phyloP scores from a whole-genome alignment of 2,888 invertebrate genomes.

The Conus canariensis region DNA sequence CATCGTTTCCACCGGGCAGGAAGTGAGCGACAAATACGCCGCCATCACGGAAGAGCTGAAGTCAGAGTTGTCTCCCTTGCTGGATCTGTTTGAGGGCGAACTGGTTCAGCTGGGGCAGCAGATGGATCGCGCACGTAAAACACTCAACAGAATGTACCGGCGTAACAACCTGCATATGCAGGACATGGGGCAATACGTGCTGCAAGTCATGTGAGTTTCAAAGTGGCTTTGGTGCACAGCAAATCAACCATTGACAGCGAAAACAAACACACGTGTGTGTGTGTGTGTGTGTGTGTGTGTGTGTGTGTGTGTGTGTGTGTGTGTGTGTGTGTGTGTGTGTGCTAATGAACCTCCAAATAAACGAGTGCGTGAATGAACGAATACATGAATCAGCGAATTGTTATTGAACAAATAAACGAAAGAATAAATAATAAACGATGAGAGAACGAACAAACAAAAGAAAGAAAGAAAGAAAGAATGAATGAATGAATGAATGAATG shows the following conservation, averaged over 20 bases:
- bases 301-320: neutral
- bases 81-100: constrained; percentile 50
- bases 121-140: constrained; percentile 50
- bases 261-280: neutral
- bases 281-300: constrained; percentile 11
- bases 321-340: constrained; percentile 13
- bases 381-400: too few species aligned
- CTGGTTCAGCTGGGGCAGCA: constrained; percentile 47
- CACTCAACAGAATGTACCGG: constrained; percentile 59
- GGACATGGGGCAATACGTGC: constrained; percentile 56
- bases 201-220: neutral
- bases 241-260: neutral
- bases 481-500: neutral
- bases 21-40: constrained; percentile 54
- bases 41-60: constrained; percentile 55
- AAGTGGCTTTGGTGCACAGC: too few species aligned
- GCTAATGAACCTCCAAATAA: neutral
- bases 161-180: constrained; percentile 62
- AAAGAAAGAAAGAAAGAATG: too few species aligned
- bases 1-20: constrained; percentile 17
- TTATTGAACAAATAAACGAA: too few species aligned
- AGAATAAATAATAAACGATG: too few species aligned
- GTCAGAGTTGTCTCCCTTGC: constrained; percentile 58
- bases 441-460: too few species aligned
- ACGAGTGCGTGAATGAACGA: too few species aligned